phyloP scores from a whole-genome alignment of 2,888 invertebrate species.

The Cylloceria caligata region DNA sequence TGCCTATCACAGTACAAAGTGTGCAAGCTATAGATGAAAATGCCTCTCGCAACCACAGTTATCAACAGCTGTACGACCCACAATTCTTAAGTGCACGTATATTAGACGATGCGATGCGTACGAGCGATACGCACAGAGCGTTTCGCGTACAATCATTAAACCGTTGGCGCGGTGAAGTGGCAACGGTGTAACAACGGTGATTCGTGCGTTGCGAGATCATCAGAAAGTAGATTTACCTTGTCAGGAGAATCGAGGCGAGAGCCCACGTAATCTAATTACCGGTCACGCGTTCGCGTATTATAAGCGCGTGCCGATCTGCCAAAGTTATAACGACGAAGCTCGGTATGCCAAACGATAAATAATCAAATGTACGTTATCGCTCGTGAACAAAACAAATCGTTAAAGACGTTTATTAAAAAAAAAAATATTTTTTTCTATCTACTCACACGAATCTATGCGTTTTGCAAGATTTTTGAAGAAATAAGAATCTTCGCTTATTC shows the following conservation, averaged over 20 bases:
- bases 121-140: not conserved
- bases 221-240: slow-evolving; percentile 64
- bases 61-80: slow-evolving; percentile 2
- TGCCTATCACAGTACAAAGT: not conserved
- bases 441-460: no score
- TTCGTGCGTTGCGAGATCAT: slow-evolving; percentile 61
- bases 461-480: no score
- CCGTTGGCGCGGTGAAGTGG: not conserved
- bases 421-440: no score
- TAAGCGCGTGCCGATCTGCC: slow-evolving; percentile 11
- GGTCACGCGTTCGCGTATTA: slow-evolving; percentile 62
- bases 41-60: not conserved
- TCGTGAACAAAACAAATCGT: not conserved
- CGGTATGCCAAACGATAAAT: slow-evolving; percentile 27
- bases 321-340: slow-evolving; percentile 11
- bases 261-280: slow-evolving; percentile 66
- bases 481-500: no score
- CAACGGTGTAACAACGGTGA: not conserved
- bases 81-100: not conserved
- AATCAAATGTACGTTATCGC: slow-evolving; percentile 4
- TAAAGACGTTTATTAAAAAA: no score
- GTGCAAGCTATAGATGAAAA: not conserved
- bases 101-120: not conserved
- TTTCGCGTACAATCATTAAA: slow-evolving; percentile 4
- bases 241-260: slow-evolving; percentile 41